Evolutionary conservation across 2,888 invertebrate species (phyloP).

Genomic region (Drosophila mettleri): DNA sequence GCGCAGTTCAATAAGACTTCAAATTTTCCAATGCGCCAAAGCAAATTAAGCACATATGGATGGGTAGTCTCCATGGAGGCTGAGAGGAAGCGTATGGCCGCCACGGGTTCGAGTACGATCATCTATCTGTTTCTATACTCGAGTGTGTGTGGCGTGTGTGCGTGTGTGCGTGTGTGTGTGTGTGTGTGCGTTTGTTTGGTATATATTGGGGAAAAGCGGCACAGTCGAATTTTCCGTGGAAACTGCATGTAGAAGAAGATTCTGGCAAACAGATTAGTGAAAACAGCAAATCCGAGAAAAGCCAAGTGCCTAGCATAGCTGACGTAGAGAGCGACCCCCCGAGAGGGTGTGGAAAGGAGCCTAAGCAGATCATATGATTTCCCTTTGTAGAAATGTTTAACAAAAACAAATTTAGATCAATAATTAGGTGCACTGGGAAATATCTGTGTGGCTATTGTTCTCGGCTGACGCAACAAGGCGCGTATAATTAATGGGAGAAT

Average conservation of each 20-base stretch:
- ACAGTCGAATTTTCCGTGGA: conserved; percentile 40
- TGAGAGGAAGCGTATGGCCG: conserved; percentile 1
- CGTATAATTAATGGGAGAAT: background rate
- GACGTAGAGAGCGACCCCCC: background rate
- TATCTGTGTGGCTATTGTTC: background rate
- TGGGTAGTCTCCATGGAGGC: conserved; percentile 16
- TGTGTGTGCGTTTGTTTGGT: conserved; percentile 30
- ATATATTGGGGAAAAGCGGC: conserved; percentile 37
- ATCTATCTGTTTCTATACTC: conserved; percentile 5
- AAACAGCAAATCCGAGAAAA: conserved; percentile 35
- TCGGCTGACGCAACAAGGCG: background rate
- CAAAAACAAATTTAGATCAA: background rate
- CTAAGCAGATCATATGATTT: conserved; percentile 1
- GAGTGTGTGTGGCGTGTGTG: conserved; percentile 10
- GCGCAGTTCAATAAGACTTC: conserved; percentile 73
- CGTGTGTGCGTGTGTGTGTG: conserved; percentile 6
- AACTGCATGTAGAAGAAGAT: conserved; percentile 37
- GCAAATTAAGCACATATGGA: conserved; percentile 36
- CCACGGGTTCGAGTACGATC: conserved; percentile 7
- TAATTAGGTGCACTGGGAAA: background rate
- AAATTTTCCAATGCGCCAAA: conserved; percentile 35
- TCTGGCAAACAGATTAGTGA: conserved; percentile 48
- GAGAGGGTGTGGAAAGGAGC: too few species aligned
- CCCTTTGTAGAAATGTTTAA: background rate
- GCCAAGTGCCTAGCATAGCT: conserved; percentile 21